phyloP scores from a whole-genome alignment of 1,140 invertebrate genomes.

The Drosophila melanogaster region Release_6_plus_ISO1_MT NT_033777.3:11507501-11508000 shows the following conservation, averaged over 20 bases:
- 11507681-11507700: not conserved
- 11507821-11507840: not conserved
- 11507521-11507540: rapidly evolving
- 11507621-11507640: not conserved
- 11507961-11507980: slow-evolving; percentile 60
- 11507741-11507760: not conserved
- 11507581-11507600: too few relatives aligned
- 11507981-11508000: slow-evolving; percentile 59
- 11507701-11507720: not conserved
- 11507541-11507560: not conserved
- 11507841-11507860: not conserved
- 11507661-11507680: not conserved
- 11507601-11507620: too few relatives aligned
- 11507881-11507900: slow-evolving; percentile 15
- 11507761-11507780: too few relatives aligned
- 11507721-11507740: not conserved
- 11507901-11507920: slow-evolving; percentile 3
- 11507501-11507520: not conserved
- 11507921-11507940: slow-evolving; percentile 1
- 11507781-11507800: not conserved
- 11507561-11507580: not conserved
- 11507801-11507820: not conserved
- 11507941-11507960: not conserved
- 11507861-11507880: slow-evolving; percentile 25
- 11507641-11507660: not conserved